Conservation (phyloP, 2,888 invertebrate species). For the Hypomecis punctinalis region DNA sequence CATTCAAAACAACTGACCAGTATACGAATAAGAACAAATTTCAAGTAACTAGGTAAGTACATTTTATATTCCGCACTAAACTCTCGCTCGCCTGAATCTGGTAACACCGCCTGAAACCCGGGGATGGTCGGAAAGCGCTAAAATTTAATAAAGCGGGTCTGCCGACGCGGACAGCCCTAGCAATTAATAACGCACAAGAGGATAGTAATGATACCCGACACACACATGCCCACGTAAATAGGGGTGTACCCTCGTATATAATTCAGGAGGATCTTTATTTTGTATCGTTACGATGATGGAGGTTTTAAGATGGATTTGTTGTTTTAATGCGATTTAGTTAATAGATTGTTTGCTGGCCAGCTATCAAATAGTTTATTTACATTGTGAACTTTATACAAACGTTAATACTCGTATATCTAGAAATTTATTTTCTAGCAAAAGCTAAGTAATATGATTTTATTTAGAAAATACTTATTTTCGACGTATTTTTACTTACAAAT, state of each 20-base stretch:
- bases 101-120: conserved; percentile 41
- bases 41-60: neutral
- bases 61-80: neutral
- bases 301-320: conserved; percentile 19
- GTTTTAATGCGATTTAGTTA: conserved; percentile 29
- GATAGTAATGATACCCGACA: conserved; percentile 69
- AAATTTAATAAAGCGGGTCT: conserved; percentile 83
- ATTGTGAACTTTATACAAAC: too few species aligned
- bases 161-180: conserved; percentile 65
- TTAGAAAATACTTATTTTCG: too few species aligned
- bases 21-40: too few species aligned
- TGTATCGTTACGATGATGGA: conserved; percentile 28
- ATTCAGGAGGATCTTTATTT: conserved; percentile 55
- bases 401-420: too few species aligned
- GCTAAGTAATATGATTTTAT: too few species aligned
- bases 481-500: too few species aligned
- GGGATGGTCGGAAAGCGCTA: conserved; percentile 73
- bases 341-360: conserved; percentile 16
- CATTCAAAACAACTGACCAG: too few species aligned
- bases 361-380: neutral
- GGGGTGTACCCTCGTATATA: conserved; percentile 59
- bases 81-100: conserved; percentile 5
- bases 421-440: too few species aligned
- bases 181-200: conserved; percentile 83
- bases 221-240: conserved; percentile 39